Evolutionary conservation across 2,888 invertebrate genomes (phyloP).

Genomic region (Papilio elwesi): DNA sequence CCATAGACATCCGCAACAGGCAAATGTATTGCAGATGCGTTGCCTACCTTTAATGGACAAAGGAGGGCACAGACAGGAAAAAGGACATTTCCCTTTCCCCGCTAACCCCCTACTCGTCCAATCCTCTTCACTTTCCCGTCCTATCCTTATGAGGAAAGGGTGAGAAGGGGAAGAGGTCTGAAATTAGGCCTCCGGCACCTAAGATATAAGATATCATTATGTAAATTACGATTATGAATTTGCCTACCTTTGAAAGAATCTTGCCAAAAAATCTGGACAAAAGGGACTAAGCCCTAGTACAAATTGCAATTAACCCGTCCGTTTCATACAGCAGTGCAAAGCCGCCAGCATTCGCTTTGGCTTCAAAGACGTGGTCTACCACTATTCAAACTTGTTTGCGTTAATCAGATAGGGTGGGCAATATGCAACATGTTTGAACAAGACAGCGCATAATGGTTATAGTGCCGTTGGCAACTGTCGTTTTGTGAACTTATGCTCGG

Average conservation of each 20-base stretch:
- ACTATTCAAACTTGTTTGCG: conserved; percentile 67
- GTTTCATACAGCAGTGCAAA: conserved; percentile 53
- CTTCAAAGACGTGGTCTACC: conserved; percentile 43
- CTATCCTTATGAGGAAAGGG: too few relatives aligned
- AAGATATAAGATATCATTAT: too few relatives aligned
- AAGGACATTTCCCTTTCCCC: too few relatives aligned
- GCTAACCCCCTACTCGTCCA: too few relatives aligned
- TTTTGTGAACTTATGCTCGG: conserved; percentile 44
- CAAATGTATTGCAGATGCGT: too few relatives aligned
- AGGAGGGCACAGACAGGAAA: too few relatives aligned
- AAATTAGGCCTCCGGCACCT: too few relatives aligned
- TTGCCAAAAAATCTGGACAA: conserved; percentile 47
- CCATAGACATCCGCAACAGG: too few relatives aligned
- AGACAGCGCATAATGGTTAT: conserved; percentile 52
- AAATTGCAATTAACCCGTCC: conserved; percentile 69
- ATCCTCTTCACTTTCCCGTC: too few relatives aligned
- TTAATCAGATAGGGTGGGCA: conserved; percentile 76
- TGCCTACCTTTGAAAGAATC: background rate
- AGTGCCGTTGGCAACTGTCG: conserved; percentile 58
- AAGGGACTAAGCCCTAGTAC: conserved; percentile 59
- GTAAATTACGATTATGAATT: background rate
- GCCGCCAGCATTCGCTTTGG: conserved; percentile 48
- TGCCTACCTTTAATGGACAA: too few relatives aligned
- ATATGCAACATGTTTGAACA: conserved; percentile 74
- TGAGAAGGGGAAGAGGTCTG: too few relatives aligned